phyloP scores from a whole-genome alignment of 2,113 vertebrate species.

The Pseudopipra pipra region DNA sequence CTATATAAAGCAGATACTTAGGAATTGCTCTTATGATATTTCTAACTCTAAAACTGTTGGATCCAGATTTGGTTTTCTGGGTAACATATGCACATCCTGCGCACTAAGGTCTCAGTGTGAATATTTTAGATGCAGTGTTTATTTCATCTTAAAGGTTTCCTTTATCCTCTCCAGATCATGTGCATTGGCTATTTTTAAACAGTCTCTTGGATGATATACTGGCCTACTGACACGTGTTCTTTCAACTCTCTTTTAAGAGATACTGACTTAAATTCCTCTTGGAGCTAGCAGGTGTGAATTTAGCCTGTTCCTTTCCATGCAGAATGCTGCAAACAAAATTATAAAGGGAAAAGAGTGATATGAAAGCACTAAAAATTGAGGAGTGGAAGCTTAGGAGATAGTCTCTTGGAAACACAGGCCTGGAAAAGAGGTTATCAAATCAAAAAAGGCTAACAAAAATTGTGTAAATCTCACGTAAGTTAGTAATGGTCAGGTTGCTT shows the following conservation, averaged over 20 bases:
- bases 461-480: not conserved
- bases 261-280: not conserved
- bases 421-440: not conserved
- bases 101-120: slow-evolving; percentile 3
- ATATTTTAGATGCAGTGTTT: slow-evolving; percentile 56
- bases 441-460: not conserved
- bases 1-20: not conserved
- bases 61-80: slow-evolving; percentile 46
- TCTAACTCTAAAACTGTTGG: not conserved
- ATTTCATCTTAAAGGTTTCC: slow-evolving; percentile 56
- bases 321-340: not conserved
- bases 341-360: not conserved
- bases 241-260: not conserved
- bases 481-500: not conserved
- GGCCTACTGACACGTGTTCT: slow-evolving; percentile 20
- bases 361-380: not conserved
- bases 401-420: not conserved
- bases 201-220: slow-evolving; percentile 33
- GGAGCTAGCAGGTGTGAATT: not conserved
- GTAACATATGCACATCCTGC: slow-evolving; percentile 51
- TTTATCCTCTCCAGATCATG: slow-evolving; percentile 54
- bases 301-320: not conserved
- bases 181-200: slow-evolving; percentile 53
- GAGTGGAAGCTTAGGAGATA: not conserved
- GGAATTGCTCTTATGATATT: not conserved